Evolutionary conservation across 2,888 invertebrate species (phyloP), one percentile per base, ranked within the genome.

Genomic region (Ochropleura plecta): DNA sequence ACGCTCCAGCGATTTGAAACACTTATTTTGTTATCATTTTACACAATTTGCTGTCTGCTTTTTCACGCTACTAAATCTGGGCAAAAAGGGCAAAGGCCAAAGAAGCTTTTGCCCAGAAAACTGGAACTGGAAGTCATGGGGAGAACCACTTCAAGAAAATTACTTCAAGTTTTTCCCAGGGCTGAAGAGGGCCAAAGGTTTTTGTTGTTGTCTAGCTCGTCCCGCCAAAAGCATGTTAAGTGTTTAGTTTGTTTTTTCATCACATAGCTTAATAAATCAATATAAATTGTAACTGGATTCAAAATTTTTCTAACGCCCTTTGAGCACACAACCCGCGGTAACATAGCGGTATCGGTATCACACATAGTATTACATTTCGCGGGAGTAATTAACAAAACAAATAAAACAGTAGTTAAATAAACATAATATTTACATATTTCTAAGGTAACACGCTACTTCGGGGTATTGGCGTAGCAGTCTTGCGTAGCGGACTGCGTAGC

Each of bases 401-500:
- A n/a, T 59, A 30, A 44, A 67, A 30, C 59, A 40, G 8, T 40
- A 59, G 16, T 59, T 16, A 40, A 59, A 16, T 9, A 59, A 40
- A 40, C 30, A 16, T 5, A 8, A 5, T 40, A 59, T 59, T 59
- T 8, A 8, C 57, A 59, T 59, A 59, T 59, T 59, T 59, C 30
- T 40, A 14, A 6, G 48, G 12, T 48, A 48, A 48, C 48, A 12
- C 7, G 0, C n/a, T 20, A 53, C 18, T 30, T 66, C 14, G 20
- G 12, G 12, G 30, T 18, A 65, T 64, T 40, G 5, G 59, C 7
- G 57, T 59, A 59, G 57, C 57, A 40, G 30, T 40, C 30, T 40
- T 14, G 8, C 63, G 42, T 70, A 68, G 62, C 62, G 40, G 14
- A 51, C 67, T 53, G 7, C 10, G 67, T 67, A 55, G 30, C 20